A percentile compares a stretch with the other conserved stretches of the same genome.
Evolutionary conservation across 2,113 vertebrate genomes (phyloP).

Genomic region (Myotis davidii): DNA sequence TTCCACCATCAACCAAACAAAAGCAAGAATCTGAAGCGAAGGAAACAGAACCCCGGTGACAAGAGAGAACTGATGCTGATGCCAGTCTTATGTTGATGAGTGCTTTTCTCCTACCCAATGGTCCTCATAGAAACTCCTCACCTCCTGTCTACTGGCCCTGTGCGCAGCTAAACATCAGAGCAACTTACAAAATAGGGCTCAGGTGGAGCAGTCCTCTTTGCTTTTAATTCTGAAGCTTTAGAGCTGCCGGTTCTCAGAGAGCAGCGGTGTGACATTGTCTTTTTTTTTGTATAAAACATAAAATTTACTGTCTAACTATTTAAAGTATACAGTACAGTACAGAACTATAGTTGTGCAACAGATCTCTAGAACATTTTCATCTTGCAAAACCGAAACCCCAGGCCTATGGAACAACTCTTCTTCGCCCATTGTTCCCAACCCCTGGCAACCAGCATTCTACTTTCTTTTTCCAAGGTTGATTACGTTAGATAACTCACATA

Average conservation of each 20-base stretch:
- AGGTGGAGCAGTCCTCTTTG: not conserved
- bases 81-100: too few species aligned
- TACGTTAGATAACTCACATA: not conserved
- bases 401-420: not conserved
- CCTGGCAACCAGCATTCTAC: not conserved
- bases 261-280: accelerated
- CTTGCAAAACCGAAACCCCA: not conserved
- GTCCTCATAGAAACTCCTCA: not conserved
- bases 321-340: not conserved
- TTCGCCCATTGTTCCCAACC: too few species aligned
- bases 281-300: not conserved
- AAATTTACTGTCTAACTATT: not conserved
- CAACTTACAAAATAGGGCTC: not conserved
- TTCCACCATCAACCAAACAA: not conserved
- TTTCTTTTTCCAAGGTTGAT: not conserved
- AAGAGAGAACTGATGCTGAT: not conserved
- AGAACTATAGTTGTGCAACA: not conserved
- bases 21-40: not conserved
- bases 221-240: not conserved
- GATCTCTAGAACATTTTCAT: not conserved
- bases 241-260: not conserved
- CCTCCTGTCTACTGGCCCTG: not conserved
- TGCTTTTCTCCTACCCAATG: not conserved
- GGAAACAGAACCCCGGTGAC: not conserved
- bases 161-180: not conserved